Conservation (phyloP, 2,888 invertebrate species). For the Hyles lineata region DNA sequence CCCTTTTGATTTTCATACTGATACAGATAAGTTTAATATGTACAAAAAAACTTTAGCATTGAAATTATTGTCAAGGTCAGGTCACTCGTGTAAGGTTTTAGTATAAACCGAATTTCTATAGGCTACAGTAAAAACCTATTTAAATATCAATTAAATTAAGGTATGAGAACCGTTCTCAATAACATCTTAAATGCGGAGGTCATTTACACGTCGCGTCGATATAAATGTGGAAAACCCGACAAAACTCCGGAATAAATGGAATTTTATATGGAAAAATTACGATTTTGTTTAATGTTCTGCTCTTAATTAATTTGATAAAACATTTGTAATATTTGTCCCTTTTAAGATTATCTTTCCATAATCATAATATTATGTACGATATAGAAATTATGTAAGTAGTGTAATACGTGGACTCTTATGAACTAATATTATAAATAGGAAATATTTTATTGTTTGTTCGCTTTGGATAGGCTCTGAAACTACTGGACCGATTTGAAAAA, state of each 20-base stretch:
- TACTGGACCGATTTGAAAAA: too few relatives aligned
- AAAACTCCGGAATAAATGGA: conserved; percentile 11
- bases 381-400: too few relatives aligned
- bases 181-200: not conserved
- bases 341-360: too few relatives aligned
- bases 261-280: not conserved
- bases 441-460: too few relatives aligned
- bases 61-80: not conserved
- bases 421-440: too few relatives aligned
- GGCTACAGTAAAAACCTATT: not conserved
- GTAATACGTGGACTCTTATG: too few relatives aligned
- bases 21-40: not conserved
- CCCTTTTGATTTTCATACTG: not conserved
- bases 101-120: not conserved
- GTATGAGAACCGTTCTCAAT: not conserved
- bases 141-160: not conserved
- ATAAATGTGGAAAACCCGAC: not conserved
- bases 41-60: not conserved
- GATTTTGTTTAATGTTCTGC: conserved; percentile 1
- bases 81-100: not conserved
- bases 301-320: too few relatives aligned
- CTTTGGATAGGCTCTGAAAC: too few relatives aligned
- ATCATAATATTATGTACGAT: too few relatives aligned
- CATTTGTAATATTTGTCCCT: too few relatives aligned
- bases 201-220: not conserved